phyloP scores from a whole-genome alignment of 2,888 invertebrate species.

The Eupithecia exiguata region DNA sequence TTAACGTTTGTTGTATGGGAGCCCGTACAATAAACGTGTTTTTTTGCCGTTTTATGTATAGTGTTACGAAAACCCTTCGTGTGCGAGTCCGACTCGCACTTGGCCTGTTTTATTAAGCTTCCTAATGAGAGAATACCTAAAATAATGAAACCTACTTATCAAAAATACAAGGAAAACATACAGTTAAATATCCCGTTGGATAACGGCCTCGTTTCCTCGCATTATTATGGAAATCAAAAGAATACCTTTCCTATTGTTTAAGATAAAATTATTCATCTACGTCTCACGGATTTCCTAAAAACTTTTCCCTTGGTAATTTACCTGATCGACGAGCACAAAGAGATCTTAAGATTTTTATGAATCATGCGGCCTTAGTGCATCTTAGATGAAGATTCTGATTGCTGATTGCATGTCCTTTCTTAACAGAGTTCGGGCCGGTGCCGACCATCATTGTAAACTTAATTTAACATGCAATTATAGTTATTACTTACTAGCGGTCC shows the following conservation, averaged over 20 bases:
- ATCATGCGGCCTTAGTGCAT: background rate
- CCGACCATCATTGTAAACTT: background rate
- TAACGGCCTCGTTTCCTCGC: background rate
- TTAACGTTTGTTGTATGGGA: too few relatives aligned
- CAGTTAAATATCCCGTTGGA: background rate
- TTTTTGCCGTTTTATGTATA: too few relatives aligned
- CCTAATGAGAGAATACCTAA: background rate
- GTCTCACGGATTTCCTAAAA: background rate
- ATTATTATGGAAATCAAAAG: slow-evolving; percentile 1
- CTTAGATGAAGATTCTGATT: too few relatives aligned
- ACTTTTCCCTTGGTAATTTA: background rate
- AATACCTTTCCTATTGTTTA: background rate
- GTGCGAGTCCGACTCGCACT: too few relatives aligned
- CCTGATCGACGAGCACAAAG: background rate
- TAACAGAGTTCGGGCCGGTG: background rate
- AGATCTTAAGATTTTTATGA: background rate
- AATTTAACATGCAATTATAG: background rate
- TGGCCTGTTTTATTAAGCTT: too few relatives aligned
- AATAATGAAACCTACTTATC: background rate
- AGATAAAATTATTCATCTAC: background rate
- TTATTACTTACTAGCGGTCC: too few relatives aligned
- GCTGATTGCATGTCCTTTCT: too few relatives aligned
- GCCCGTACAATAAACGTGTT: too few relatives aligned
- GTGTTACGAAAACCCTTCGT: too few relatives aligned
- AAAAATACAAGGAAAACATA: background rate